Percentiles rank a stretch among this genome's conserved stretches.
phyloP scores from a whole-genome alignment of 2,888 invertebrate genomes.

The Balanococcus diminutus region DNA sequence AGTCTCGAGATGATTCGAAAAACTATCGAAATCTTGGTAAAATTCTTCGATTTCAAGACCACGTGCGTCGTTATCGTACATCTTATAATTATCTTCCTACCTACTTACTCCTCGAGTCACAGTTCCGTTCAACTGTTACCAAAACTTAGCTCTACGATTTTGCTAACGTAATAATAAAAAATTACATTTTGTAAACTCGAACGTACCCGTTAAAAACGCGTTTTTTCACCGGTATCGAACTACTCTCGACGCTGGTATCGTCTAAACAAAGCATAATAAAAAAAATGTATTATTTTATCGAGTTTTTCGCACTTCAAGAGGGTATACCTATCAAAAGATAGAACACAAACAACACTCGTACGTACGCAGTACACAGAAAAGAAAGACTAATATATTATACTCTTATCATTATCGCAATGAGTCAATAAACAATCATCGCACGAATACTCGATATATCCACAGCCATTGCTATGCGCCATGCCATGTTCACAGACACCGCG shows the following conservation, averaged over 20 bases:
- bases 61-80: too few relatives aligned
- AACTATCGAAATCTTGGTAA: too few relatives aligned
- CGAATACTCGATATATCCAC: not conserved
- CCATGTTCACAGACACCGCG: not conserved
- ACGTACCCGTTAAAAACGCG: constrained; percentile 86
- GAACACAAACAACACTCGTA: not conserved
- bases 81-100: too few relatives aligned
- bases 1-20: too few relatives aligned
- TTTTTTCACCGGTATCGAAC: constrained; percentile 84
- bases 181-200: not conserved
- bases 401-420: constrained; percentile 17
- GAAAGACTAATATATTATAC: not conserved
- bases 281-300: not conserved
- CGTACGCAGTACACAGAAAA: not conserved
- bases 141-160: not conserved
- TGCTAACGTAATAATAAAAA: not conserved
- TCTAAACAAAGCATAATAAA: constrained; percentile 32
- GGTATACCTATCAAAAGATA: not conserved
- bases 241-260: constrained; percentile 60
- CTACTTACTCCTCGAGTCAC: too few relatives aligned
- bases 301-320: not conserved
- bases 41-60: too few relatives aligned
- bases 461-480: not conserved
- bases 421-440: not conserved
- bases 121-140: not conserved